Conservation (phyloP, 2,113 vertebrate genomes). For the Corapipo altera region DNA sequence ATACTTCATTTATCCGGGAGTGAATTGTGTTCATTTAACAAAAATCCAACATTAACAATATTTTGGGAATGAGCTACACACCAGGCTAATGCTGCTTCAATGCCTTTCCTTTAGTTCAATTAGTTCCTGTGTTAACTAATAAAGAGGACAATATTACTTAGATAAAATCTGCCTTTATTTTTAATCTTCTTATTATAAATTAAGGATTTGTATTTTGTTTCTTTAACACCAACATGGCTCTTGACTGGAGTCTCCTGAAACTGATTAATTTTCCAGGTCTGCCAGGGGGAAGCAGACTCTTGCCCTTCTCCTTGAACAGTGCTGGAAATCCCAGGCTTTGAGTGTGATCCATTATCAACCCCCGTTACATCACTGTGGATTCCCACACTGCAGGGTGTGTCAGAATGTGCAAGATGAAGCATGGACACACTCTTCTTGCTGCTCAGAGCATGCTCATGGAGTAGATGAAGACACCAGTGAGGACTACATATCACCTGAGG, state of each 20-base stretch:
- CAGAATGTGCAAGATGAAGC: neutral
- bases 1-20: neutral
- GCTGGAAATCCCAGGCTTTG: neutral
- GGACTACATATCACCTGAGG: rapidly evolving
- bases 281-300: neutral
- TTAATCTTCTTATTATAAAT: neutral
- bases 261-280: neutral
- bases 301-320: neutral
- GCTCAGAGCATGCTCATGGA: neutral
- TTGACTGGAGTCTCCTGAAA: neutral
- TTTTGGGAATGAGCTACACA: neutral
- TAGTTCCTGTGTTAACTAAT: neutral
- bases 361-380: neutral
- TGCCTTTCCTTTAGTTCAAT: neutral
- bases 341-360: neutral
- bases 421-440: neutral
- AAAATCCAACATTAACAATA: neutral
- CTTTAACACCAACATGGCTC: neutral
- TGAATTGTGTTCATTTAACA: neutral
- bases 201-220: neutral
- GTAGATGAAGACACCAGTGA: rapidly evolving
- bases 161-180: neutral
- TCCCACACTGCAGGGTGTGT: neutral
- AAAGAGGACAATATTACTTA: neutral
- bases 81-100: neutral